Conservation (phyloP, 1,140 invertebrate genomes). For the Scaptomyza pallida region DNA sequence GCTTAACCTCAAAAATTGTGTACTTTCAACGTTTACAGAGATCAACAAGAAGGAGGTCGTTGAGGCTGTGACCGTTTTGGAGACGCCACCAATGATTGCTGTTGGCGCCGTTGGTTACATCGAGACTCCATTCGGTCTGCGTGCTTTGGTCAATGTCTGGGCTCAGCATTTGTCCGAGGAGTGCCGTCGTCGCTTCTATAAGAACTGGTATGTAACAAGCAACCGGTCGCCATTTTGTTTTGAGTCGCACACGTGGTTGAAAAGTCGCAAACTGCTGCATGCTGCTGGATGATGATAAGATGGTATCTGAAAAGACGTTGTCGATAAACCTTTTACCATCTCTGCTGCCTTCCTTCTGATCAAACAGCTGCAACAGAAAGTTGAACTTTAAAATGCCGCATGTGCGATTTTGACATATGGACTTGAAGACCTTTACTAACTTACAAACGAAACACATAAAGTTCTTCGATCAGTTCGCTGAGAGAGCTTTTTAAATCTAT, state of each 20-base stretch:
- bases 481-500: slow-evolving; percentile 86
- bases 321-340: slow-evolving; percentile 77
- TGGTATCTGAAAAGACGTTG: slow-evolving; percentile 79
- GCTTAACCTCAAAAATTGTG: slow-evolving; percentile 32
- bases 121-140: slow-evolving; percentile 97
- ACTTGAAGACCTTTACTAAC: slow-evolving; percentile 48
- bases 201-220: slow-evolving; percentile 95
- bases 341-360: slow-evolving; percentile 84
- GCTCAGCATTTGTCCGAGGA: slow-evolving; percentile 99
- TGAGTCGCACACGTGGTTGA: slow-evolving; percentile 52
- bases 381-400: background rate
- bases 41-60: slow-evolving; percentile 99
- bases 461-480: slow-evolving; percentile 88
- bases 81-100: slow-evolving; percentile 98
- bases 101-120: slow-evolving; percentile 99
- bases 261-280: slow-evolving; percentile 5
- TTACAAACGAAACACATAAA: slow-evolving; percentile 73
- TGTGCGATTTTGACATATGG: slow-evolving; percentile 4
- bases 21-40: slow-evolving; percentile 87
- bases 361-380: slow-evolving; percentile 29
- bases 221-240: slow-evolving; percentile 63
- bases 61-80: slow-evolving; percentile 98
- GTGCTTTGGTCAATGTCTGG: slow-evolving; percentile 97
- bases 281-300: slow-evolving; percentile 79
- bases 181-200: slow-evolving; percentile 99